Evolutionary conservation across 2,797 vertebrate species (phyloP).

Genomic region (Cuculus canorus): DNA sequence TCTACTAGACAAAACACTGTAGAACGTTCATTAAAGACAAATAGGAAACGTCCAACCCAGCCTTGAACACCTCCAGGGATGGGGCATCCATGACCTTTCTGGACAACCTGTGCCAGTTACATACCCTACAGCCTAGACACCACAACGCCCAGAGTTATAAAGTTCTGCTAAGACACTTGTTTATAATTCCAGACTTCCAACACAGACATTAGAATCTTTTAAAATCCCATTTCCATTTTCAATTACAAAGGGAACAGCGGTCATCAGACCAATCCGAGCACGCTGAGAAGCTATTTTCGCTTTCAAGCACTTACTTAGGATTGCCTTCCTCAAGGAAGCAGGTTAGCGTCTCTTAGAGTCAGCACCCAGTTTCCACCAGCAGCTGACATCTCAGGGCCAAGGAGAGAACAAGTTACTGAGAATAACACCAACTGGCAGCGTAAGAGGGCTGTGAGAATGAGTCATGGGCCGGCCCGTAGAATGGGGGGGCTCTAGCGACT

Average conservation of each 20-base stretch:
- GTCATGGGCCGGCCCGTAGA: slow-evolving; percentile 35
- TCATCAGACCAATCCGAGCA: neutral
- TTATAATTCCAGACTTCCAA: neutral
- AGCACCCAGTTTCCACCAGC: neutral
- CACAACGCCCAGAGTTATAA: neutral
- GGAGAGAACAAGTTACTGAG: slow-evolving; percentile 2
- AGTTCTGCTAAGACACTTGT: neutral
- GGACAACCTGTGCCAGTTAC: too few species aligned
- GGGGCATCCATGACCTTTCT: too few species aligned
- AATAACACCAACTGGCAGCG: neutral
- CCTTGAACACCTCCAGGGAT: too few species aligned
- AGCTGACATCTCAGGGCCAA: neutral
- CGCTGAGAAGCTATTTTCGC: neutral
- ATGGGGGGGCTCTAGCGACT: slow-evolving; percentile 37
- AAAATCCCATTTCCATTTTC: neutral
- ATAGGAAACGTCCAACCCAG: neutral
- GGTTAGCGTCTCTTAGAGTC: neutral
- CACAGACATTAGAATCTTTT: neutral
- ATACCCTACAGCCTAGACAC: neutral
- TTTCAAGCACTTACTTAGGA: neutral
- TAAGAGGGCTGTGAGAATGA: slow-evolving; percentile 27
- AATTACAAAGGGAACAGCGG: neutral
- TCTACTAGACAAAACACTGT: neutral
- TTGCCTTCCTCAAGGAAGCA: slow-evolving; percentile 50
- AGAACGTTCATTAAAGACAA: neutral